These are phyloP conservation scores for Edolisoma coerulescens DNA, from an alignment of 2,113 vertebrate species.

Conservation along the genomic window DNA sequence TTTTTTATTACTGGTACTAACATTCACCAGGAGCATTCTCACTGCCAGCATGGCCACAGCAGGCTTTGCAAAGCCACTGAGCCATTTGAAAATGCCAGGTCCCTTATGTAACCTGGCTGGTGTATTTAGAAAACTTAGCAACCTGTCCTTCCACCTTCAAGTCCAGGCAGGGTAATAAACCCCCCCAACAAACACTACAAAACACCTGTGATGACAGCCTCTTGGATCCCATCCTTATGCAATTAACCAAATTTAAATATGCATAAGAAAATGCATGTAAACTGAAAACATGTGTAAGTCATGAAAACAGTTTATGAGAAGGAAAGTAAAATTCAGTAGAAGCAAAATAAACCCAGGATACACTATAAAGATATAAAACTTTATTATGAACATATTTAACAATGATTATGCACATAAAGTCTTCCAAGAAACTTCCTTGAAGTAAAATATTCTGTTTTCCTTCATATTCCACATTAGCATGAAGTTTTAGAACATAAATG, in stretches of 20 bases:
- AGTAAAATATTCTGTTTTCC: conserved; percentile 30
- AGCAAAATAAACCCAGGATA: background rate
- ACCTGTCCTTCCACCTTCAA: background rate
- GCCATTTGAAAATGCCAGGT: background rate
- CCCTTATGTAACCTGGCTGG: background rate
- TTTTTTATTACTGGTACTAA: background rate
- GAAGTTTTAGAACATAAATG: background rate
- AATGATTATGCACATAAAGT: conserved; percentile 33
- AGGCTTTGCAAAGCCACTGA: background rate
- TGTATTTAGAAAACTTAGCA: background rate
- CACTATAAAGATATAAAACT: conserved; percentile 49
- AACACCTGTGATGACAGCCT: background rate
- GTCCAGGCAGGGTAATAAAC: background rate
- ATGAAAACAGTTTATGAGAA: background rate
- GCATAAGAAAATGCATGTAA: background rate
- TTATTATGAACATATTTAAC: conserved; percentile 58
- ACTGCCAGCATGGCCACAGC: background rate
- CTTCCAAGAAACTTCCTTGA: conserved; percentile 11
- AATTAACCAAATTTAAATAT: background rate
- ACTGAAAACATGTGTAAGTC: background rate
- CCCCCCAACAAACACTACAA: background rate
- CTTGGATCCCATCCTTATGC: background rate
- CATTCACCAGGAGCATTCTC: background rate
- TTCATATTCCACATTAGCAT: background rate
- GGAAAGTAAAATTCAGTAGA: background rate